Percentiles rank a stretch among this genome's conserved stretches.
phyloP scores from a whole-genome alignment of 2,797 vertebrate species.

The Amblyraja radiata region DNA sequence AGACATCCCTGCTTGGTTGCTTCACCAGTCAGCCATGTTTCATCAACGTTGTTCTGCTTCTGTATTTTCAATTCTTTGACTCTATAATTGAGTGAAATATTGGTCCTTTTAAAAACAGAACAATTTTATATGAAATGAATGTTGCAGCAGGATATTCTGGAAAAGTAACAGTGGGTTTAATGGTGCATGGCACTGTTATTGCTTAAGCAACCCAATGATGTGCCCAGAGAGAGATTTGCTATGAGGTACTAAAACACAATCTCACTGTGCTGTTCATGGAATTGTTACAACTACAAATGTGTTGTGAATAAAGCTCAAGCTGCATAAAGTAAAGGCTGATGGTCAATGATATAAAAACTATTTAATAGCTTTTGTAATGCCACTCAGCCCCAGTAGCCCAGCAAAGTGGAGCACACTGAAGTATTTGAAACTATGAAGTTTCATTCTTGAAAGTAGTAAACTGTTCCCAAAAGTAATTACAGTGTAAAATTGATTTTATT shows the following conservation, averaged over 20 bases:
- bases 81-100: background rate
- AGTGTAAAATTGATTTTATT: background rate
- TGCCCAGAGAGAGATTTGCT: background rate
- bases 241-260: background rate
- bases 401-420: background rate
- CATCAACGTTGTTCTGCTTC: background rate
- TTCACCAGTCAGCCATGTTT: background rate
- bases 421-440: background rate
- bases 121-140: background rate
- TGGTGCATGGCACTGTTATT: background rate
- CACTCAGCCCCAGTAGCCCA: background rate
- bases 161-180: background rate
- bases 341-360: background rate
- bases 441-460: background rate
- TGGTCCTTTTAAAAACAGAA: background rate
- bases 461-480: background rate
- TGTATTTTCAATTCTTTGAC: constrained; percentile 13
- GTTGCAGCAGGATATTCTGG: background rate
- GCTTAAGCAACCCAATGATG: background rate
- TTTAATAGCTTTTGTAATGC: background rate
- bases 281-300: background rate
- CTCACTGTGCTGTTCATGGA: background rate
- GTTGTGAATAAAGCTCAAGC: background rate
- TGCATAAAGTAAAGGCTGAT: background rate
- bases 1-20: background rate